Evolutionary conservation across 2,113 vertebrate genomes (phyloP).

Genomic region (Progne subis): DNA sequence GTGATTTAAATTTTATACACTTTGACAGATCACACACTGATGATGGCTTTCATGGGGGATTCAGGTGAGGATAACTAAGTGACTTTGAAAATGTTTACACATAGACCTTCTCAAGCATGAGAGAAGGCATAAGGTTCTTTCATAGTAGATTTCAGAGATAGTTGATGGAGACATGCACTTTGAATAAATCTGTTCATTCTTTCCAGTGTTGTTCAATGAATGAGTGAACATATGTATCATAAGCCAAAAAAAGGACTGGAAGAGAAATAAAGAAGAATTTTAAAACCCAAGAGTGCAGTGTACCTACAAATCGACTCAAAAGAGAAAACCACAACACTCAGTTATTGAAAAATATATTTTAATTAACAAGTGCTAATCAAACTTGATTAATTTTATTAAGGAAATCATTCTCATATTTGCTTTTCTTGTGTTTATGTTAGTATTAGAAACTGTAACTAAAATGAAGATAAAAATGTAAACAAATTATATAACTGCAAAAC

Average conservation of each 20-base stretch:
- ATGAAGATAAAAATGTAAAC: conserved; percentile 61
- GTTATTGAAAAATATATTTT: neutral
- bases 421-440: neutral
- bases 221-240: neutral
- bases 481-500: conserved; percentile 30
- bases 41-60: neutral
- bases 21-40: neutral
- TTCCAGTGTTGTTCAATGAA: neutral
- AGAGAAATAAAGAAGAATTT: neutral
- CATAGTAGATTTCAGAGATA: neutral
- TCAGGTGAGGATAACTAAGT: neutral
- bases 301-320: conserved; percentile 31
- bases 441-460: conserved; percentile 52
- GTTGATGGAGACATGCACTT: neutral
- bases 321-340: neutral
- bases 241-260: neutral
- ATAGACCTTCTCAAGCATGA: neutral
- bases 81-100: neutral
- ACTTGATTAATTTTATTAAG: conserved; percentile 46
- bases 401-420: conserved; percentile 40
- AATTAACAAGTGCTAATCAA: conserved; percentile 55
- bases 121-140: neutral
- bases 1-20: neutral
- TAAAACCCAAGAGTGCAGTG: neutral
- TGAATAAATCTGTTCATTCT: neutral